phyloP scores from a whole-genome alignment of 1,140 invertebrate genomes.

The Oryctes rhinoceros region DNA sequence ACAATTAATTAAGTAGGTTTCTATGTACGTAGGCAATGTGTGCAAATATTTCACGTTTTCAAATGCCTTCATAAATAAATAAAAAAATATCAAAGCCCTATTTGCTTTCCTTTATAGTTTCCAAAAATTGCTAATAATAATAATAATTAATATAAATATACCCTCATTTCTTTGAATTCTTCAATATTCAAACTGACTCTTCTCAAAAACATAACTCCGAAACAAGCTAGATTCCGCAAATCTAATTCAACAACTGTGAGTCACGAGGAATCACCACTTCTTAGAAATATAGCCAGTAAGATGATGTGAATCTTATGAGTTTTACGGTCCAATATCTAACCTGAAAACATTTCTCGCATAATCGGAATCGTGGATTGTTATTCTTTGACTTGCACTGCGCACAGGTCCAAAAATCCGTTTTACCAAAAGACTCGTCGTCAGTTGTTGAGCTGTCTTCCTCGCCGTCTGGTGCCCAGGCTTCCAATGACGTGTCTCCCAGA shows the following conservation, averaged over 20 bases:
- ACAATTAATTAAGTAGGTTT: too few species aligned
- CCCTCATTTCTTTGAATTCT: too few species aligned
- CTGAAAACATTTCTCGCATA: constrained; percentile 75
- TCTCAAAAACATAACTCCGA: too few species aligned
- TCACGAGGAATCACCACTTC: background rate
- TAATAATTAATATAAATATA: too few species aligned
- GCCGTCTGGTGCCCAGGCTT: constrained; percentile 56
- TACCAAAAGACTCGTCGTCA: constrained; percentile 65
- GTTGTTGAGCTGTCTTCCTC: constrained; percentile 65
- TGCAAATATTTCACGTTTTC: too few species aligned
- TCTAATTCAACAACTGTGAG: background rate
- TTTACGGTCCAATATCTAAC: constrained; percentile 58
- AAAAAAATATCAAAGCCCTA: too few species aligned
- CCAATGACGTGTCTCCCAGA: constrained; percentile 53
- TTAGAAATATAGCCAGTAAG: constrained; percentile 45
- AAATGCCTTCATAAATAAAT: too few species aligned
- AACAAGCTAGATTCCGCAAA: too few species aligned
- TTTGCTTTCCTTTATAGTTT: too few species aligned
- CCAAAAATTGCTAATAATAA: too few species aligned
- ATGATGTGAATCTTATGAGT: constrained; percentile 47
- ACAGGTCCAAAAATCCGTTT: constrained; percentile 70
- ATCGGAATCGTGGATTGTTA: constrained; percentile 70
- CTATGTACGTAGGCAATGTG: too few species aligned
- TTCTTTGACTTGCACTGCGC: constrained; percentile 68
- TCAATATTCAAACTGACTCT: too few species aligned